Conservation (phyloP, 2,888 invertebrate genomes). For the Callinectes sapidus region DNA sequence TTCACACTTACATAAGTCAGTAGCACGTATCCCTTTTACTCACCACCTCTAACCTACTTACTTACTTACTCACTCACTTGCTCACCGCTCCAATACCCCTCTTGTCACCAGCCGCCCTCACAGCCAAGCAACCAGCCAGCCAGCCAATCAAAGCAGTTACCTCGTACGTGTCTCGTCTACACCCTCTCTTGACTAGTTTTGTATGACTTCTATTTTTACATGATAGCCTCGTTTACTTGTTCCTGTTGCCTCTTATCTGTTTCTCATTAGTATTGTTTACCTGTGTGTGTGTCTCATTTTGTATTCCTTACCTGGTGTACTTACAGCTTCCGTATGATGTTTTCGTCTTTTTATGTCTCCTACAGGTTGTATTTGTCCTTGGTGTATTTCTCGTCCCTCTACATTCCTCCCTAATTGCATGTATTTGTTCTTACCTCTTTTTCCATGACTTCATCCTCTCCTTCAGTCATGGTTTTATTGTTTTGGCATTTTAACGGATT, state of each 20-base stretch:
- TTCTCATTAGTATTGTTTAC: not conserved
- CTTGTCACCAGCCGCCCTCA: not conserved
- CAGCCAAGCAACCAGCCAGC: not conserved
- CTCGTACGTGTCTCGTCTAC: not conserved
- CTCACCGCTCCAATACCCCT: not conserved
- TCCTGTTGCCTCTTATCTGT: not conserved
- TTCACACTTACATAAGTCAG: conserved; percentile 13
- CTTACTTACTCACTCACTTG: not conserved
- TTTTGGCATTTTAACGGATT: not conserved
- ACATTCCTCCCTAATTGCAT: not conserved
- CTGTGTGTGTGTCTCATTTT: not conserved
- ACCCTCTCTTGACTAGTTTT: not conserved
- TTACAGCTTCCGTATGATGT: not conserved
- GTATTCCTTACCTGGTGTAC: not conserved
- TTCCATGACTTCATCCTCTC: not conserved
- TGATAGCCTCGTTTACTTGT: not conserved
- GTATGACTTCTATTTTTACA: not conserved
- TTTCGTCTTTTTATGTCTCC: too few species aligned
- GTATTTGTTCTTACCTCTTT: not conserved
- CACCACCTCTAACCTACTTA: conserved; percentile 10
- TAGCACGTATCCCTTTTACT: not conserved
- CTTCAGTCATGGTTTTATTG: not conserved
- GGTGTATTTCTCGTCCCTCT: too few species aligned
- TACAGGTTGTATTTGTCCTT: too few species aligned
- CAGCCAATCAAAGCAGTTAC: not conserved